Evolutionary conservation across 2,888 invertebrate species (phyloP).

Genomic region (Brachypalpus laphriformis): DNA sequence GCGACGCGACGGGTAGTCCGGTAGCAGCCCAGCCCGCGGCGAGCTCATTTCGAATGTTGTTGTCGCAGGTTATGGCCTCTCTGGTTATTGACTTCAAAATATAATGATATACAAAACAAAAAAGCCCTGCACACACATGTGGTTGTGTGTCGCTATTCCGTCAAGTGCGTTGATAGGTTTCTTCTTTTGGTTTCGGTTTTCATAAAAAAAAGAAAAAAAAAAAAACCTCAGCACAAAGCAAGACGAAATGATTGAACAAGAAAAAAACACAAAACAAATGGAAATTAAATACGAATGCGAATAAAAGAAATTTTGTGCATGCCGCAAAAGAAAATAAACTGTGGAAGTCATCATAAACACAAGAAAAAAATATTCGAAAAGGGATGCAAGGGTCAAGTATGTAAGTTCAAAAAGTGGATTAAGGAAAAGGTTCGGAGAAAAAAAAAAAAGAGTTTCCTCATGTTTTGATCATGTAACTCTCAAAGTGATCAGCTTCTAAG

Average conservation of each 20-base stretch:
- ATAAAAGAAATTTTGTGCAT: constrained; percentile 18
- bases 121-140: constrained; percentile 9
- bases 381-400: background rate
- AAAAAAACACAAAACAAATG: constrained; percentile 4
- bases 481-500: too few relatives aligned
- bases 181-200: constrained; percentile 56
- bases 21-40: constrained; percentile 25
- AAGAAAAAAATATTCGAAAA: background rate
- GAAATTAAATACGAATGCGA: constrained; percentile 43
- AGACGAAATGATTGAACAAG: constrained; percentile 45
- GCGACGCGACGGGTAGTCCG: constrained; percentile 40
- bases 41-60: constrained; percentile 53
- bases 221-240: constrained; percentile 21
- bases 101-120: constrained; percentile 29
- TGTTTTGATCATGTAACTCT: too few relatives aligned
- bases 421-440: background rate
- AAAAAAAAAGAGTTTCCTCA: too few relatives aligned
- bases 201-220: constrained; percentile 34
- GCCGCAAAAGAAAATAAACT: background rate
- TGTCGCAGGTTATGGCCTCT: constrained; percentile 66
- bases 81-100: constrained; percentile 67
- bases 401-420: constrained; percentile 1
- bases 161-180: constrained; percentile 63
- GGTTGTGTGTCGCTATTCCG: constrained; percentile 24
- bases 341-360: constrained; percentile 2